Evolutionary conservation across 2,113 vertebrate species (phyloP).

Genomic region (Mustela nigripes): DNA sequence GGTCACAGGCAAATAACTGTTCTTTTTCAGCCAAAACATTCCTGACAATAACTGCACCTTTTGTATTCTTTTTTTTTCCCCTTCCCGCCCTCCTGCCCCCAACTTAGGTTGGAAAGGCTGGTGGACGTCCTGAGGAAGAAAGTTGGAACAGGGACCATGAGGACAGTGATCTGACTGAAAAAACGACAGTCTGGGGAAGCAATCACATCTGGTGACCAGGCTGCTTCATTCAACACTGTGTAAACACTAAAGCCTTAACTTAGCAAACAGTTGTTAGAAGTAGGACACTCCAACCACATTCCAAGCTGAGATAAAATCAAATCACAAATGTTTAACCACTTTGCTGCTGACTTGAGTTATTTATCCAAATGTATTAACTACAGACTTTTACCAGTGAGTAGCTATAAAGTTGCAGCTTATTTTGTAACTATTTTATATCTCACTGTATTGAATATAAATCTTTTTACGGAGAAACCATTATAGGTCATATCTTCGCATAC

Average conservation of each 20-base stretch:
- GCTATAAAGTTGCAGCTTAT: constrained; percentile 75
- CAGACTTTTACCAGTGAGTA: constrained; percentile 86
- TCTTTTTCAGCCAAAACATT: constrained; percentile 86
- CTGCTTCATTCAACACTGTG: constrained; percentile 94
- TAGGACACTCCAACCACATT: constrained; percentile 93
- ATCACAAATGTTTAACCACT: constrained; percentile 95
- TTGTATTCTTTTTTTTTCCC: constrained; percentile 70
- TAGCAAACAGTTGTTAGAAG: constrained; percentile 96
- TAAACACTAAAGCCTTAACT: constrained; percentile 94
- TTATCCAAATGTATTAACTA: constrained; percentile 88
- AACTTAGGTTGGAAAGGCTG: constrained; percentile 95
- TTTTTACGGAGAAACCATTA: constrained; percentile 52
- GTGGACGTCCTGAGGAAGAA: constrained; percentile 99
- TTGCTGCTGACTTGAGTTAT: constrained; percentile 91
- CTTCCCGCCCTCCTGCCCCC: constrained; percentile 55
- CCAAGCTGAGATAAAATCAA: constrained; percentile 92
- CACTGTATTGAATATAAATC: constrained; percentile 74
- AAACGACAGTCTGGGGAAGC: constrained; percentile 88
- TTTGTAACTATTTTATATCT: constrained; percentile 81
- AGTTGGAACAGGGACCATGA: constrained; percentile 94
- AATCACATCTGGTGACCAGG: constrained; percentile 96
- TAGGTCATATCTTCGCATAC: constrained; percentile 67
- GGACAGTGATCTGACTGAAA: constrained; percentile 94
- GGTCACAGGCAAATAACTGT: constrained; percentile 87
- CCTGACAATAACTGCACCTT: constrained; percentile 85